Evolutionary conservation across 2,888 invertebrate genomes (phyloP).

Genomic region (Norana najaformis): DNA sequence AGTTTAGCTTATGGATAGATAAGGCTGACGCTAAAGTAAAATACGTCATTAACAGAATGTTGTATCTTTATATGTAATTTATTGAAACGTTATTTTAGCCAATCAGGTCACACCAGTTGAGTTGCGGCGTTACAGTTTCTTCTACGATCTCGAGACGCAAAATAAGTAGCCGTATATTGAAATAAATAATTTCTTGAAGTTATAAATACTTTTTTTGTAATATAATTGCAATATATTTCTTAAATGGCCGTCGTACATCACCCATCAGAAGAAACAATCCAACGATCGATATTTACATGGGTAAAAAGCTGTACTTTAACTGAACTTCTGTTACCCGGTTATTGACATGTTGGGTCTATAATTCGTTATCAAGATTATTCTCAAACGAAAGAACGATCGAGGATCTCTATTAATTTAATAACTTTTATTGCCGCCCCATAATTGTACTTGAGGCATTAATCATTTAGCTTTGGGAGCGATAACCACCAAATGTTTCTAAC

Average conservation of each 20-base stretch:
- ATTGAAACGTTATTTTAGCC: too few relatives aligned
- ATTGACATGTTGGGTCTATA: background rate
- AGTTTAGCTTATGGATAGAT: too few relatives aligned
- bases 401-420: too few relatives aligned
- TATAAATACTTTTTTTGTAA: background rate
- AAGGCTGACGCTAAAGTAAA: too few relatives aligned
- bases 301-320: background rate
- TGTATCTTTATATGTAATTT: too few relatives aligned
- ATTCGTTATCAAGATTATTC: background rate
- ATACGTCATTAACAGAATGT: too few relatives aligned
- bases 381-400: background rate
- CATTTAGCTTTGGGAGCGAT: too few relatives aligned
- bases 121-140: background rate
- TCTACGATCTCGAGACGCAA: background rate
- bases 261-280: background rate
- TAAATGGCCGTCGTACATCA: background rate
- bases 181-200: background rate
- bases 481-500: too few relatives aligned
- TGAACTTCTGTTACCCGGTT: too few relatives aligned
- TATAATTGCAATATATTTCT: background rate
- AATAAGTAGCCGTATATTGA: background rate
- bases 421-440: background rate
- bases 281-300: constrained; percentile 2
- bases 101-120: background rate
- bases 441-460: background rate